Evolutionary conservation across 2,888 invertebrate genomes (phyloP).

Genomic region (Dusona sp.): DNA sequence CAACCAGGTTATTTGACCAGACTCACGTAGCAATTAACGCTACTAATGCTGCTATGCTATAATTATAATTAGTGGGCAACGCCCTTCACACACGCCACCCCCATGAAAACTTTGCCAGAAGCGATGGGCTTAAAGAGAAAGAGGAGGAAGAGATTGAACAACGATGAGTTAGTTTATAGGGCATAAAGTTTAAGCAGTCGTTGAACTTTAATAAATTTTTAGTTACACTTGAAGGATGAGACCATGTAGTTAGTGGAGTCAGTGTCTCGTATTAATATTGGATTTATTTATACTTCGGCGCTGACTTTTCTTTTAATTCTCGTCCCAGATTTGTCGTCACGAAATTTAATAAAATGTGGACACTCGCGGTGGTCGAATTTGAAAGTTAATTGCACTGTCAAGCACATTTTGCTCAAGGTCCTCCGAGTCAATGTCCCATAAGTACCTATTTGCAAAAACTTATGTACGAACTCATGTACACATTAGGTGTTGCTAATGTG

Average conservation of each 20-base stretch:
- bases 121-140: constrained; percentile 35
- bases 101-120: constrained; percentile 73
- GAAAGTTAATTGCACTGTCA: neutral
- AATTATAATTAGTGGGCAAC: constrained; percentile 84
- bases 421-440: neutral
- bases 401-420: neutral
- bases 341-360: too few relatives aligned
- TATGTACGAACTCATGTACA: neutral
- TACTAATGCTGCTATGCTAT: constrained; percentile 83
- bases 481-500: neutral
- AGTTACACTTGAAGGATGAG: constrained; percentile 7
- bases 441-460: neutral
- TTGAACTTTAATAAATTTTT: constrained; percentile 14
- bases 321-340: too few relatives aligned
- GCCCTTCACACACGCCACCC: constrained; percentile 82
- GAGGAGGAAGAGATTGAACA: neutral
- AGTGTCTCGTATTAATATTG: neutral
- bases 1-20: constrained; percentile 79
- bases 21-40: constrained; percentile 83
- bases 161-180: constrained; percentile 55
- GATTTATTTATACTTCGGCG: neutral
- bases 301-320: neutral
- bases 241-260: neutral
- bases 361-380: too few relatives aligned
- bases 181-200: constrained; percentile 48